A percentile compares a stretch with the other conserved stretches of the same genome.
Conservation (phyloP, 2,113 vertebrate species). For the Serilophus lunatus region DNA sequence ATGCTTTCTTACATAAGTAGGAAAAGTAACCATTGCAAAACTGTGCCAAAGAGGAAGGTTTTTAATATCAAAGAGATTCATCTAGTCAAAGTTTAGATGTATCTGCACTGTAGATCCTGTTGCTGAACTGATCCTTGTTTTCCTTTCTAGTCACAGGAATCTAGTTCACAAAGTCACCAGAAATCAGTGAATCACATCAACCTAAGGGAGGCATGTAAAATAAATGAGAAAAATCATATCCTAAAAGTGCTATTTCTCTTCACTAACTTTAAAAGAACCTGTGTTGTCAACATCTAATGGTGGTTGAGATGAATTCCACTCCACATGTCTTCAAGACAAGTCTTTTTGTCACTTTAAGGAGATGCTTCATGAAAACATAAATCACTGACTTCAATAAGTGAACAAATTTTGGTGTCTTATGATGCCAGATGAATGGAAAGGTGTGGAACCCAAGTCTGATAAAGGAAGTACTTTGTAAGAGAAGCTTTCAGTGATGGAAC, state of each 20-base stretch:
- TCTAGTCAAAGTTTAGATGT: neutral
- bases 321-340: neutral
- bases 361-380: neutral
- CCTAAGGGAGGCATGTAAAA: neutral
- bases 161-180: neutral
- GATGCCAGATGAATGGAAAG: neutral
- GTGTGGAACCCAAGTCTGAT: neutral
- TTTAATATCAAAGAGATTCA: neutral
- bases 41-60: neutral
- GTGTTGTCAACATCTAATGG: neutral
- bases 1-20: neutral
- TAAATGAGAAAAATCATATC: neutral
- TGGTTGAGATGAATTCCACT: neutral
- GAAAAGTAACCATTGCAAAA: neutral
- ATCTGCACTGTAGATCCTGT: neutral
- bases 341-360: neutral
- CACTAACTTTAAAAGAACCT: neutral
- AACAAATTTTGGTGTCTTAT: neutral
- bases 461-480: neutral
- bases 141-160: neutral
- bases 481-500: neutral
- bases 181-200: neutral
- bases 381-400: neutral
- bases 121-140: neutral
- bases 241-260: neutral